Conservation (phyloP, 2,888 invertebrate genomes). For the Stramonita haemastoma region DNA sequence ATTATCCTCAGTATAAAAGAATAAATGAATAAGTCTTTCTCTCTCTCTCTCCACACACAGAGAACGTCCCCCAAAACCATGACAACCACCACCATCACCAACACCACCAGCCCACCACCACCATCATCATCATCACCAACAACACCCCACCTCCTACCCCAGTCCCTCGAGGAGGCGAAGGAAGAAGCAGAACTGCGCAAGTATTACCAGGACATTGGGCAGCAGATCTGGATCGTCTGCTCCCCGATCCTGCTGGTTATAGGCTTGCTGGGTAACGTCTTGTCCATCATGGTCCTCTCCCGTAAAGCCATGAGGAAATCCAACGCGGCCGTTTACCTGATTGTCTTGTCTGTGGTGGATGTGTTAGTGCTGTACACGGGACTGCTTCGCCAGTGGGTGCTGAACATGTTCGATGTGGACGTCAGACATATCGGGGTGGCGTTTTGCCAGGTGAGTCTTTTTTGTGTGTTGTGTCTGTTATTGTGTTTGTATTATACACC, state of each 20-base stretch:
- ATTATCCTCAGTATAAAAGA: too few species aligned
- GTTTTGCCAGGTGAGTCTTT: constrained; percentile 52
- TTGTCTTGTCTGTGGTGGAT: constrained; percentile 61
- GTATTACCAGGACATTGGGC: not conserved
- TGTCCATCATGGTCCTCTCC: constrained; percentile 62
- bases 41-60: not conserved
- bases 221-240: constrained; percentile 47
- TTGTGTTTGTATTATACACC: not conserved
- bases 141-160: not conserved
- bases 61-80: not conserved
- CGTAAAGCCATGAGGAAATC: constrained; percentile 57
- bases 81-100: not conserved
- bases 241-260: constrained; percentile 65
- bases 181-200: not conserved
- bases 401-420: constrained; percentile 53
- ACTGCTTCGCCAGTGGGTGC: constrained; percentile 62
- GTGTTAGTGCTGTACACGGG: constrained; percentile 65
- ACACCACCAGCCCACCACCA: not conserved
- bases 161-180: not conserved
- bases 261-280: constrained; percentile 66
- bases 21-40: not conserved
- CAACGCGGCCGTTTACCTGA: constrained; percentile 64
- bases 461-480: not conserved
- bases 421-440: constrained; percentile 52
- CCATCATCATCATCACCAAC: not conserved